Evolutionary conservation across 2,888 invertebrate genomes (phyloP).

Genomic region (Callosobruchus maculatus): DNA sequence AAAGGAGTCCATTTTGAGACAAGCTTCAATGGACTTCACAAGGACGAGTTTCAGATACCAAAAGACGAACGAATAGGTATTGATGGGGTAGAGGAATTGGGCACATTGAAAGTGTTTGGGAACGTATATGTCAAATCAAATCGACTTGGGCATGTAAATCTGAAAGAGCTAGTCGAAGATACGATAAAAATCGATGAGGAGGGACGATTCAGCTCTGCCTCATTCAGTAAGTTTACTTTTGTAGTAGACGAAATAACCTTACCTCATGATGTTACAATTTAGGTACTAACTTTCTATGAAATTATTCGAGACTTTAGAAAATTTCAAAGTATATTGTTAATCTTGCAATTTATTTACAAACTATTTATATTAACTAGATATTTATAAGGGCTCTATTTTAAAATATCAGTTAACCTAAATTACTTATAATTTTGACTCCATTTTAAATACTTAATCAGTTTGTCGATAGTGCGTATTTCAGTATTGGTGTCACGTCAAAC

Average conservation of each 20-base stretch:
- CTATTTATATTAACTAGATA: too few relatives aligned
- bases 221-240: constrained; percentile 44
- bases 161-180: constrained; percentile 41
- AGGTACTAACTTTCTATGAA: too few relatives aligned
- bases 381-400: too few relatives aligned
- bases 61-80: constrained; percentile 44
- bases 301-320: too few relatives aligned
- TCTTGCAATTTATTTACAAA: too few relatives aligned
- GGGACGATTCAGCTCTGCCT: constrained; percentile 40
- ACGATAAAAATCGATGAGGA: constrained; percentile 45
- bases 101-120: constrained; percentile 39
- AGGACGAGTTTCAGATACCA: constrained; percentile 44
- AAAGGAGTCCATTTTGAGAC: constrained; percentile 46
- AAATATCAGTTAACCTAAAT: too few relatives aligned
- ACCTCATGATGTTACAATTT: too few relatives aligned
- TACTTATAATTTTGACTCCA: too few relatives aligned
- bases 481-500: too few relatives aligned
- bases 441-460: too few relatives aligned
- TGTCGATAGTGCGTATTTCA: too few relatives aligned
- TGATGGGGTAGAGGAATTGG: constrained; percentile 32
- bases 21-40: constrained; percentile 46
- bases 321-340: too few relatives aligned
- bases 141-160: constrained; percentile 44
- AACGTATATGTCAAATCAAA: constrained; percentile 40
- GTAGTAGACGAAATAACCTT: background rate